Base-by-base conservation (phyloP, 1,140 invertebrate genomes). In the Coelopa frigida region DNA sequence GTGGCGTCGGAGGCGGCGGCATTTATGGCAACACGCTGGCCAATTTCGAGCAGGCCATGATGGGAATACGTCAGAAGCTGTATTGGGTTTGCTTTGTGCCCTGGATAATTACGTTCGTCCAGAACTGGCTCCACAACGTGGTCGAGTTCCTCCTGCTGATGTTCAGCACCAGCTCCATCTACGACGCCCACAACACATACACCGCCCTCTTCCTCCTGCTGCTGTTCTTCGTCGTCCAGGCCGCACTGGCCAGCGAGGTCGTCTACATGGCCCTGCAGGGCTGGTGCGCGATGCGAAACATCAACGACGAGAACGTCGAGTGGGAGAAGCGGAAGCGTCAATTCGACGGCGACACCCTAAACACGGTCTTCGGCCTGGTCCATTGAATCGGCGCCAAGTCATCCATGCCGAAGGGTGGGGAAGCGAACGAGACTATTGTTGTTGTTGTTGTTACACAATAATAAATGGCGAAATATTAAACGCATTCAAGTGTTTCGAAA, bases 41-140 rank as follows among this genome's bases (percentile, higher is more conserved):
- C 32, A 48, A 31, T 12, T 48, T 37, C 46, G 39, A 48, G 3
- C 29, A 48, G 31, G 38, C 46, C 11, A 48, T 48, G 46, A 42
- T 48, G 46, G 39, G 39, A 20, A 33, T 48, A 5, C 21, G 26
- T 10, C 29, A 37, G 22, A 42, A 48, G 29, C 43, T 42, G 24
- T 36, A 27, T 32, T 48, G 39, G 38, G 37, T 42, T 14, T 48
- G 39, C 20, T 42, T 48, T 22, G 20, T 42, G 12, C 46, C 39
- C 7, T 48, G 46, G 46, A 48, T 48, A 48, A 40, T 48, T 23
- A 42, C 39, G 14, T 48, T 48, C 35, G 12, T 23, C 5, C 46
- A 48, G 26, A 48, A 48, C 37, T 48, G 46, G 46, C 23, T 48
- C 7, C 39, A 48, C 36, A 48, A 42, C 27, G 26, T 48, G 20